Base-by-base conservation (phyloP, 2,888 invertebrate species). In the Leptinotarsa peninsularis region DNA sequence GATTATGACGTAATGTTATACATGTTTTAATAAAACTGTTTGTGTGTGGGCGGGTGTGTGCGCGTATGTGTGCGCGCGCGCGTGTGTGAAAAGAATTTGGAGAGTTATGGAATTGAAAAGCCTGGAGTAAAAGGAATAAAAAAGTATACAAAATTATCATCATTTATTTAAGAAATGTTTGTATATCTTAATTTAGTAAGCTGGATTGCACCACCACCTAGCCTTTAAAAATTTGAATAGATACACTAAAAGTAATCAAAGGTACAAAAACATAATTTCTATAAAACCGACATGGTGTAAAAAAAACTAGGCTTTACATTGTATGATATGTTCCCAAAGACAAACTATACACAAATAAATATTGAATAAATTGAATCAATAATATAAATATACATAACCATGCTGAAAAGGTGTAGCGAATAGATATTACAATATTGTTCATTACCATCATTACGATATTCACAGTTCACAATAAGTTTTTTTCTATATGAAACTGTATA, bases 121-220 rank as follows among this genome's bases (percentile, higher is more conserved):
- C 52, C 17, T 52, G 52, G n/a, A n/a, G 15, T 14, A n/a, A 14
- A 49, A 67, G 27, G 27, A 67, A 27, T 27, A 67, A 52, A 5
- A 43, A 49, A 3, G 33, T n/a, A 10, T 43, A 63, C 68, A 49
- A 49, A 58, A 49, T 23, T 67, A 71, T 58, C 14, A 43, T 66
- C 15, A 66, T 21, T 66, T 60, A 66, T n/a, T 69, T 49, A 56
- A 43, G 18, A 68, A 66, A 54, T 66, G 54, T 52, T 58, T 49
- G 69, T 75, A 82, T 81, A 81, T 79, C 80, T 79, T 81, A 82
- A 81, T 84, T 86, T 84, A 83, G 82, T 82, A 85, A 86, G 86
- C 86, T 83, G 83, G 85, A 87, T 87, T 87, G 87, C 87, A 87
- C 87, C 87, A 86, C 86, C 87, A 87, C 87, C 86, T 86, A 86